phyloP scores from a whole-genome alignment of 2,888 invertebrate species.

The Tolmerus cingulatus region DNA sequence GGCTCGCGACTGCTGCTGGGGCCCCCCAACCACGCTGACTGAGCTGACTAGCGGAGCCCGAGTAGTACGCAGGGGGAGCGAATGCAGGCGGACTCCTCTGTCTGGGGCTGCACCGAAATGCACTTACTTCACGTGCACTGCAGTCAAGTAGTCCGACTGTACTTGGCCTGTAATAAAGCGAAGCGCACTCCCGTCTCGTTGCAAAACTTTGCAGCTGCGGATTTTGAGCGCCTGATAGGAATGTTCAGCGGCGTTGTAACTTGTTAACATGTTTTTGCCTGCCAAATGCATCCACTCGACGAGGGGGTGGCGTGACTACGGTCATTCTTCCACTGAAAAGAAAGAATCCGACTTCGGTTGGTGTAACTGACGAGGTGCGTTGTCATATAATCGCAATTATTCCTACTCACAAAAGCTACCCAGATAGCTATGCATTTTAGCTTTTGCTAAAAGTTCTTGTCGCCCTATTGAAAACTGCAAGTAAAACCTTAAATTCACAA shows the following conservation, averaged over 20 bases:
- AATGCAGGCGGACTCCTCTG: background rate
- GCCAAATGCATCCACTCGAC: background rate
- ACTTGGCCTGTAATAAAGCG: slow-evolving; percentile 32
- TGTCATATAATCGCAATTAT: background rate
- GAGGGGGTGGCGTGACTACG: background rate
- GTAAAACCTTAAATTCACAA: background rate
- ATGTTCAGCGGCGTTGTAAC: slow-evolving; percentile 55
- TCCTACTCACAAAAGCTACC: background rate
- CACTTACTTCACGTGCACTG: slow-evolving; percentile 19
- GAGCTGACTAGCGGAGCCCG: background rate
- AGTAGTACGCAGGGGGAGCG: background rate
- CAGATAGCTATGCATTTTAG: background rate
- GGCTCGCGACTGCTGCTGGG: background rate
- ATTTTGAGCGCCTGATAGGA: slow-evolving; percentile 54
- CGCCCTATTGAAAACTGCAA: background rate
- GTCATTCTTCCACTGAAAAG: background rate
- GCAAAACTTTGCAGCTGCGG: slow-evolving; percentile 46
- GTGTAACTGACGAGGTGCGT: background rate
- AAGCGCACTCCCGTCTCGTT: slow-evolving; percentile 8
- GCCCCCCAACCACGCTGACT: background rate
- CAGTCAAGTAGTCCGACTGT: slow-evolving; percentile 2
- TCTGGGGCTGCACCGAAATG: background rate
- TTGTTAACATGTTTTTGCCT: slow-evolving; percentile 53
- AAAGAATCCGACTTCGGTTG: background rate
- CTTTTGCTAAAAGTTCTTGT: background rate